phyloP scores from a whole-genome alignment of 2,113 vertebrate genomes.

The Edolisoma coerulescens region DNA sequence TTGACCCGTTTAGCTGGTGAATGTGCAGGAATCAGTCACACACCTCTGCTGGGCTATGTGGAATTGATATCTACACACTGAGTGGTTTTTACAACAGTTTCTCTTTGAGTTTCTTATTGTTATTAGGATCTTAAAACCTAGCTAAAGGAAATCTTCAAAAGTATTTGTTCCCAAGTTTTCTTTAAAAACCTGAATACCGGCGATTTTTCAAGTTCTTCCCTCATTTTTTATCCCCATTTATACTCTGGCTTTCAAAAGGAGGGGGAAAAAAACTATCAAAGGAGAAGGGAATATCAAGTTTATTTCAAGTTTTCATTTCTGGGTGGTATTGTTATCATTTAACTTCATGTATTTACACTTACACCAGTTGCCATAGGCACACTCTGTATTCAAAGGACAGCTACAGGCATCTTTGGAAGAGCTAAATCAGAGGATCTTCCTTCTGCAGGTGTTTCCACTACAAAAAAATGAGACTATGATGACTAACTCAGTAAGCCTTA shows the following conservation, averaged over 20 bases:
- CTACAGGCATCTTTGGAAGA: background rate
- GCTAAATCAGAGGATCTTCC: constrained; percentile 2
- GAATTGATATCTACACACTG: background rate
- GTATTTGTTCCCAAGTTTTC: background rate
- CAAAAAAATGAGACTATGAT: background rate
- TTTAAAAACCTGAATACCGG: background rate
- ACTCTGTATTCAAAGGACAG: constrained; percentile 10
- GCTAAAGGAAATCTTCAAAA: background rate
- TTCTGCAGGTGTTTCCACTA: background rate
- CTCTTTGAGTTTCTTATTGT: background rate
- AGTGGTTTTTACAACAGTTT: background rate
- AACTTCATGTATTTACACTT: background rate
- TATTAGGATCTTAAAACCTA: background rate
- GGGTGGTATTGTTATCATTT: constrained; percentile 20
- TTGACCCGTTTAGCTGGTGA: rapidly evolving
- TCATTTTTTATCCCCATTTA: background rate
- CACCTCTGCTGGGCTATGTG: background rate
- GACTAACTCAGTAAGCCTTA: background rate
- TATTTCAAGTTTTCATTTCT: constrained; percentile 6
- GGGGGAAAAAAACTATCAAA: background rate
- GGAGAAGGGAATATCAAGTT: background rate
- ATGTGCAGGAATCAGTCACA: background rate
- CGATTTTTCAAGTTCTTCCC: background rate
- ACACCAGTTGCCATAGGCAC: constrained; percentile 11
- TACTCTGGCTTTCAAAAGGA: background rate